Evolutionary conservation across 1,140 invertebrate genomes (phyloP), one percentile per base, ranked within the genome.

Genomic region (Lordiphosa clarofinis): DNA sequence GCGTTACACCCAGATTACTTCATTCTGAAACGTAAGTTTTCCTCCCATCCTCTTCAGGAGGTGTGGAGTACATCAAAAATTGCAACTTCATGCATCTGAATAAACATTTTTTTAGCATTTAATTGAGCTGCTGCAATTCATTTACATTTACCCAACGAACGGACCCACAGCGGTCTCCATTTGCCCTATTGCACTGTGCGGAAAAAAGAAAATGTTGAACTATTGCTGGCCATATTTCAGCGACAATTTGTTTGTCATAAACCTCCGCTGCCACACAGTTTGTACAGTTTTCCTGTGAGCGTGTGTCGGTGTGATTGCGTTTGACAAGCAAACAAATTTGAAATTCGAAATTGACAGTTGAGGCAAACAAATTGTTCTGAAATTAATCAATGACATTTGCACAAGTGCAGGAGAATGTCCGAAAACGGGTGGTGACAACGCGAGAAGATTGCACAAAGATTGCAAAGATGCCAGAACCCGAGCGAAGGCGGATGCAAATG

Each of bases 341-440:
- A 7, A 50, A 39, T 19, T 12, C 36, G 47, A 36, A 50, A 24
- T 38, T 38, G 36, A 37, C 36, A 28, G 33, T 56, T 40, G 21
- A 38, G 47, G 46, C 12, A 9, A 68, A 68, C 36, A 48, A 68
- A 68, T 68, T 42, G 31, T 11, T 1, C 19, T 36, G 37, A 68
- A 59, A 42, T 68, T 52, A 59, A 68, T 68, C 64, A 59, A 68
- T 68, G 64, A 24, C 55, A 46, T 31, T 35, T 9, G 3, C 12
- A 4, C 33, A 44, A 24, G 38, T 21, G 13, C 11, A 42, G 33
- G 15, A 13, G 24, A 19, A 56, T 10, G 50, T 66, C 53, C 54
- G 47, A 64, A 67, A 59, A 21, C 37, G 21, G 52, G 21, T 24
- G 6, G 12, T 12, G 21, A 10, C 11, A 39, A 24, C 15, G 11